Percentiles rank a stretch among this genome's conserved stretches.
phyloP scores from a whole-genome alignment of 2,113 vertebrate genomes.

The Thomomys bottae region DNA sequence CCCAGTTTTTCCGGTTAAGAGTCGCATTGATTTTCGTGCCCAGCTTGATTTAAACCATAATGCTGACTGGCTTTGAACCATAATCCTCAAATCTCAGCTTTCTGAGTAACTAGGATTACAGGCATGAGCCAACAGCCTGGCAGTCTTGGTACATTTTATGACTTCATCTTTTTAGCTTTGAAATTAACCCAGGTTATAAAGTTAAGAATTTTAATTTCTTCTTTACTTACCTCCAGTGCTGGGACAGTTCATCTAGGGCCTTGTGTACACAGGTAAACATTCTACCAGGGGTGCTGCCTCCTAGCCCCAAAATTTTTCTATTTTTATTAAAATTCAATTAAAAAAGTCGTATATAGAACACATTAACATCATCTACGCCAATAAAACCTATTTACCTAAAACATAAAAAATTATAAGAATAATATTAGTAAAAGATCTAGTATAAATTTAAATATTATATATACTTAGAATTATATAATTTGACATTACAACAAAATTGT shows the following conservation, averaged over 20 bases:
- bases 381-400: slow-evolving; percentile 14
- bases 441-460: background rate
- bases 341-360: background rate
- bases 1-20: no score
- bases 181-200: background rate
- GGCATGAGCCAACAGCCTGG: no score
- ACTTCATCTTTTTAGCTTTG: no score
- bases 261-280: background rate
- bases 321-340: background rate
- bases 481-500: background rate
- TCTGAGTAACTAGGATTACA: no score
- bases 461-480: background rate
- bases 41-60: no score
- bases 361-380: background rate
- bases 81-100: no score
- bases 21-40: no score
- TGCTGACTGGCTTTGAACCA: no score
- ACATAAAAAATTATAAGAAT: background rate
- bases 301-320: background rate
- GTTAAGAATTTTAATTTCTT: background rate
- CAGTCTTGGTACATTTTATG: no score
- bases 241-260: no score
- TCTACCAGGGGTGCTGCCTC: background rate
- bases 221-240: background rate
- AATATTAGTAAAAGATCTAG: background rate